Evolutionary conservation across 2,888 invertebrate species (phyloP), one percentile per base, ranked within the genome.

Genomic region (Leptinotarsa rubiginosa): DNA sequence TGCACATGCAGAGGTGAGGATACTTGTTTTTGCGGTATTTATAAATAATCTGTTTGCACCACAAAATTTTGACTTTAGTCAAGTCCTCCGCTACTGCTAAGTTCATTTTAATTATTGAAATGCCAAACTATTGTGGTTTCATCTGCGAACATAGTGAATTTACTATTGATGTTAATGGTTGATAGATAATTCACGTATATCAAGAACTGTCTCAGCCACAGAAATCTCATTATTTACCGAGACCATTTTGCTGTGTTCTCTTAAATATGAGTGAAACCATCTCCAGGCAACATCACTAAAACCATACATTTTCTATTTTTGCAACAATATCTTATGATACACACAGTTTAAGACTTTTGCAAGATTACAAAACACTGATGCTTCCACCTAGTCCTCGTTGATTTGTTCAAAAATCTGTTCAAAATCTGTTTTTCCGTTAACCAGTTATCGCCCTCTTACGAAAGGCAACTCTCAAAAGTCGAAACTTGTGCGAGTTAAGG

Each of bases 311-410:
- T 65, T 7, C 18, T 1, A 47, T 41, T 65, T 20, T 41, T n/a
- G 47, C n/a, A 65, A 10, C 13, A 65, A n/a, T n/a, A 41, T n/a
- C 0, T 41, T 65, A n/a, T 65, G 65, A 41, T 16, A 15, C 31
- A 65, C 65, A 65, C 65, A 65, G 47, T 65, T 16, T 31, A 65
- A 31, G 41, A 47, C 47, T 3, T 65, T 65, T 41, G 41, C 16
- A 7, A n/a, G 41, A 25, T 47, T 1, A n/a, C 50, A 50, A 50
- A 16, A 50, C n/a, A 16, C n/a, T 50, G 50, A 16, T 1, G 5
- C 50, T 7, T 16, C 50, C n/a, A 16, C 50, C 4, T 50, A 16
- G 3, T 16, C 50, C 18, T 50, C 18, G 10, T 50, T 50, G n/a
- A 50, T 50, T 7, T 31, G 31, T 31, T 31, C 0, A 31, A 31